Base-by-base conservation (phyloP, 2,113 vertebrate genomes). In the Pteropus alecto region DNA sequence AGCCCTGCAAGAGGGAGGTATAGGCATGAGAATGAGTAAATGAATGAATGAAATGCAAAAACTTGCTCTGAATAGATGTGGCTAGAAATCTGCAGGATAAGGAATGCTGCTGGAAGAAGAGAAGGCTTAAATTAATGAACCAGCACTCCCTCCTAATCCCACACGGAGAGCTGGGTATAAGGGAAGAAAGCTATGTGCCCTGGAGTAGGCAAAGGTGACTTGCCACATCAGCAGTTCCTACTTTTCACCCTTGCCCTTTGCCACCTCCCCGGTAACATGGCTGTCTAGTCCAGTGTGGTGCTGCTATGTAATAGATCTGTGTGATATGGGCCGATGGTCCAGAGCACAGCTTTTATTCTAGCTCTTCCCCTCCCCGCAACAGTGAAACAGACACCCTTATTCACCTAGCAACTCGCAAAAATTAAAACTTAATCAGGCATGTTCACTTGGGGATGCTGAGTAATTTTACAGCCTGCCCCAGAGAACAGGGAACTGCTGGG, bases 371-470 rank as follows among this genome's bases (percentile, higher is more conserved):
- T n/a, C 61, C 35, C 83, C 24, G 1, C 56, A 88, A 28, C 60
- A 67, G 38, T 78, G 56, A 95, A 65, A 38, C 79, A 83, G 51
- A 46, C 73, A 96, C 96, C 96, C 95, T 98, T 98, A 97, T 98
- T 98, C 98, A 98, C 90, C 95, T 94, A 94, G 97, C 99, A 99
- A 99, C 99, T 99, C 99, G 98, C 98, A 98, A 99, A 99, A 99
- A 99, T 99, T 99, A 99, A 99, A 99, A 98, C 98, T 99, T 99
- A 99, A 99, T 99, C 99, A 99, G 99, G 99, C 98, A 96, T 99
- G 98, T 96, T 98, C 98, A 97, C 98, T 98, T 98, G 98, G 98
- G 98, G 98, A 98, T 98, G 98, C 98, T 99, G 98, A 99, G 99
- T 99, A 99, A 99, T 99, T 99, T 98, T 99, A 98, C 98, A 99